A percentile compares a stretch with the other conserved stretches of the same genome.
Evolutionary conservation across 2,113 vertebrate genomes (phyloP).

Genomic region (Amia ocellicauda): DNA sequence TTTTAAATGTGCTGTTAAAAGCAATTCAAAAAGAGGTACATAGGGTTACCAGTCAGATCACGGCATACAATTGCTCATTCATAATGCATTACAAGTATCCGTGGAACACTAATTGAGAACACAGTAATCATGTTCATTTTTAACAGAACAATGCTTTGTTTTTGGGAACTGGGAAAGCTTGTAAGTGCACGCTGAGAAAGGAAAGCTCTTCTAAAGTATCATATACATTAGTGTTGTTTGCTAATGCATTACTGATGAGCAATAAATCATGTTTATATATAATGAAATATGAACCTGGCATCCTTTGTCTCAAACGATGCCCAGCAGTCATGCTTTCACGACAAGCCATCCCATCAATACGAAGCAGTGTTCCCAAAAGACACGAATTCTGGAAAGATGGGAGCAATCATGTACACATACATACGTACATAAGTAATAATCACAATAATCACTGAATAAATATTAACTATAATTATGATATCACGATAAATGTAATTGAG

Average conservation of each 20-base stretch:
- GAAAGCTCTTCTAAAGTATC: not conserved
- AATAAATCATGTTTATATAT: conserved; percentile 6
- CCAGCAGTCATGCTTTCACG: not conserved
- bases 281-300: conserved; percentile 4
- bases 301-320: not conserved
- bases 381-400: no score
- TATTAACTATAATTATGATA: no score
- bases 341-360: not conserved
- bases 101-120: conserved; percentile 17
- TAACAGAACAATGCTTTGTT: conserved; percentile 12
- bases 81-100: conserved; percentile 26
- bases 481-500: no score
- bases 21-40: conserved; percentile 20
- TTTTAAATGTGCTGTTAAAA: conserved; percentile 24
- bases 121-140: conserved; percentile 18
- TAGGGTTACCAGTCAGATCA: conserved; percentile 31
- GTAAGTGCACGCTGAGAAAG: not conserved
- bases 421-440: no score
- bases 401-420: no score
- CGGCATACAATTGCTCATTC: conserved; percentile 23
- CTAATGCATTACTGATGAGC: conserved; percentile 9
- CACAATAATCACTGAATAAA: no score
- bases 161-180: not conserved
- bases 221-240: not conserved
- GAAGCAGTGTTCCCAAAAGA: not conserved